Percentiles rank a stretch among this genome's conserved stretches.
Conservation (phyloP, 2,888 invertebrate genomes). For the Brachypterus glaber region DNA sequence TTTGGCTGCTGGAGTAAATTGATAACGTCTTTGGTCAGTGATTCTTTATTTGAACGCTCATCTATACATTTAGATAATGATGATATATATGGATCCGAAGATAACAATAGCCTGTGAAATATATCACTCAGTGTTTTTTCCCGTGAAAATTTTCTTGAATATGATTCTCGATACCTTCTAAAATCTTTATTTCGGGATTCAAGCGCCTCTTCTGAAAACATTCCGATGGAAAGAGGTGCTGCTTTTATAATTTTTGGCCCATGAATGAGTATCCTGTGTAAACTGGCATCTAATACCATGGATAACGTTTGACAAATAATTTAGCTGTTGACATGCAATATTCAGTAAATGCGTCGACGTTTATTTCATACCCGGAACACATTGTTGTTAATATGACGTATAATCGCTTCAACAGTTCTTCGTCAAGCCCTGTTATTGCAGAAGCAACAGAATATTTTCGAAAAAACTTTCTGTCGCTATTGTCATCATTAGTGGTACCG, state of each 20-base stretch:
- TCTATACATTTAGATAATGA: conserved; percentile 10
- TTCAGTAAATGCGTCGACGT: too few species aligned
- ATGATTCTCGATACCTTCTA: conserved; percentile 12
- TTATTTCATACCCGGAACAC: too few species aligned
- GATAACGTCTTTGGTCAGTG: conserved; percentile 7
- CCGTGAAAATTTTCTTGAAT: conserved; percentile 12
- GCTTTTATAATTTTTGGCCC: conserved; percentile 17
- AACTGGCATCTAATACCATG: too few species aligned
- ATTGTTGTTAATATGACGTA: too few species aligned
- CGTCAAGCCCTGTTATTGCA: conserved; percentile 1
- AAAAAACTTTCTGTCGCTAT: conserved; percentile 9
- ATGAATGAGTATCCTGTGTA: too few species aligned
- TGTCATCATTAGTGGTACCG: conserved; percentile 9
- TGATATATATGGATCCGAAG: conserved; percentile 11
- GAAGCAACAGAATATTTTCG: conserved; percentile 2
- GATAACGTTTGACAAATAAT: too few species aligned
- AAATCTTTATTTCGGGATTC: conserved; percentile 22
- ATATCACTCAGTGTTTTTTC: conserved; percentile 15
- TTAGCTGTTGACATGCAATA: too few species aligned
- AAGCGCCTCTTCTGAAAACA: conserved; percentile 21
- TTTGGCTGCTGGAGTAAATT: conserved; percentile 9
- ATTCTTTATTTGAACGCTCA: conserved; percentile 12
- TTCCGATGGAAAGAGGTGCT: conserved; percentile 19
- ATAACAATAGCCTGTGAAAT: conserved; percentile 10
- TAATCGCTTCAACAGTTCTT: conserved; percentile 9